A percentile compares a stretch with the other conserved stretches of the same genome.
These are phyloP conservation scores for Bos javanicus DNA, from an alignment of 2,113 vertebrate genomes.

Conservation along the genomic window DNA sequence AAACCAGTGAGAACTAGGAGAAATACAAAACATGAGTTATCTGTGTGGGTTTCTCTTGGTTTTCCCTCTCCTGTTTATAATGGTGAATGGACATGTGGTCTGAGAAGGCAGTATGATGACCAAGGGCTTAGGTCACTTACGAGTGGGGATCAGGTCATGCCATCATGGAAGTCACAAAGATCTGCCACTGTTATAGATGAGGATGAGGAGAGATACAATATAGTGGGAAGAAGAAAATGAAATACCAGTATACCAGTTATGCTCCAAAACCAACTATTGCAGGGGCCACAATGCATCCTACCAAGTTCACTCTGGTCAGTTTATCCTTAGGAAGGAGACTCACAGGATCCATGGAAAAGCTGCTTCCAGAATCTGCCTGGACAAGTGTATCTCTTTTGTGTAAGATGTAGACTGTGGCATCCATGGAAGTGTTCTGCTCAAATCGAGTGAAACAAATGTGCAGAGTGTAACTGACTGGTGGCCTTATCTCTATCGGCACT, in stretches of 20 bases:
- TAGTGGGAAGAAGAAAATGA: neutral
- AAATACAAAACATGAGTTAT: neutral
- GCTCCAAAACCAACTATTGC: neutral
- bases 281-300: neutral
- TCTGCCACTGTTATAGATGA: neutral
- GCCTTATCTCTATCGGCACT: neutral
- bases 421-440: neutral
- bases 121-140: neutral
- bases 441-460: neutral
- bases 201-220: neutral
- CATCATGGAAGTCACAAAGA: neutral
- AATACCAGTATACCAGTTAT: neutral
- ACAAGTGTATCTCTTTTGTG: neutral
- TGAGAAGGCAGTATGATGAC: neutral
- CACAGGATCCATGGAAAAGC: neutral
- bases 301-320: neutral
- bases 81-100: neutral
- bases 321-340: neutral
- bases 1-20: neutral
- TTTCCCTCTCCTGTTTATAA: neutral
- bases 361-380: neutral
- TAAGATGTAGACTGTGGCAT: neutral
- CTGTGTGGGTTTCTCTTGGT: neutral
- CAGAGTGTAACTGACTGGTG: neutral
- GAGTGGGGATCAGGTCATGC: neutral